Conservation (phyloP, 2,113 vertebrate genomes). For the Lasiurus borealis region DNA sequence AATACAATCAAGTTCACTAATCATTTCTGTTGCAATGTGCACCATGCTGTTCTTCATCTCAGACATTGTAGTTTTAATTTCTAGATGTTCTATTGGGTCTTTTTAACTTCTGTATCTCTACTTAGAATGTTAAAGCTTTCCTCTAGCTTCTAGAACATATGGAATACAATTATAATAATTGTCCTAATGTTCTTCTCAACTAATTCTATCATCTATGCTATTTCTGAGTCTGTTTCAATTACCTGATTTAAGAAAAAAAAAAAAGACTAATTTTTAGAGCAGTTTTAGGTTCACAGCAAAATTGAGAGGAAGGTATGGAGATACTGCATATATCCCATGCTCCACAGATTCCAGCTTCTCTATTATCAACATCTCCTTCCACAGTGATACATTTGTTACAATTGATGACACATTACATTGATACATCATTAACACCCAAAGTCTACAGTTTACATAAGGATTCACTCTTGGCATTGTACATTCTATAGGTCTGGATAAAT, state of each 20-base stretch:
- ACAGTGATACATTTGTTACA: not conserved
- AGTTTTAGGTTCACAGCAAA: not conserved
- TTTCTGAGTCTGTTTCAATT: constrained; percentile 27
- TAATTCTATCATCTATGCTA: constrained; percentile 27
- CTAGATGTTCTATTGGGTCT: not conserved
- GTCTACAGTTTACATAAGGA: not conserved
- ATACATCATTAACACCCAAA: not conserved
- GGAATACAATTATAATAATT: constrained; percentile 2
- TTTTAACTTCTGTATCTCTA: not conserved
- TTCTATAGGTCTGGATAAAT: not conserved
- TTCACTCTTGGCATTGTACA: not conserved
- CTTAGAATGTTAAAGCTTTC: not conserved
- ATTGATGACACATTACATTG: not conserved
- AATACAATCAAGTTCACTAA: not conserved
- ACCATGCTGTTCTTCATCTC: not conserved
- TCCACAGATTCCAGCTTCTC: not conserved
- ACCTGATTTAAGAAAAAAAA: not conserved
- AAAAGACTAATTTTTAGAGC: not conserved
- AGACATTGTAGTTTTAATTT: not conserved
- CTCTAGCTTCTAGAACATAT: constrained; percentile 23
- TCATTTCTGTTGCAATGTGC: not conserved
- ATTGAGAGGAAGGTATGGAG: not conserved
- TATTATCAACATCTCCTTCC: not conserved
- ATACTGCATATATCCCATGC: not conserved
- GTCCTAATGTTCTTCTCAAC: constrained; percentile 26